These are phyloP conservation scores for Tubiluchus corallicola DNA, from an alignment of 2,888 invertebrate species.

Conservation along the genomic window DNA sequence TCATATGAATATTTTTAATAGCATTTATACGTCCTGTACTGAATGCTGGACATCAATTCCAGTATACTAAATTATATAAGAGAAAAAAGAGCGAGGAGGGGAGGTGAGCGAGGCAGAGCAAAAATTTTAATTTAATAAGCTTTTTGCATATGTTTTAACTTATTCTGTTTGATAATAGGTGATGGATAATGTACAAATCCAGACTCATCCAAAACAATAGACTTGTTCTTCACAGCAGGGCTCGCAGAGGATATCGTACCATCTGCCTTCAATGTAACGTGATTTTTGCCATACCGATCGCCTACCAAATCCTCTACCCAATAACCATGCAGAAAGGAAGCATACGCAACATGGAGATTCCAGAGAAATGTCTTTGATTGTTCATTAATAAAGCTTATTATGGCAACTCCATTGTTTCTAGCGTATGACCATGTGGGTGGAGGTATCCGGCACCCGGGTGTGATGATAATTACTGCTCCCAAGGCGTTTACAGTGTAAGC, in stretches of 20 bases:
- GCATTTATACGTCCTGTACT: no score
- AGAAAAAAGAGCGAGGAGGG: no score
- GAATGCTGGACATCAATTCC: no score
- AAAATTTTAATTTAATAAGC: no score
- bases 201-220: neutral
- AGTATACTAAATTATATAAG: no score
- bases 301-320: neutral
- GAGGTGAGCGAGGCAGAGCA: no score
- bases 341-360: neutral
- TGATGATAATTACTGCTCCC: neutral
- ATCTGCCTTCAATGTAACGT: neutral
- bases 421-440: neutral
- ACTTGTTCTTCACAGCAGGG: conserved; percentile 1
- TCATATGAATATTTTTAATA: no score
- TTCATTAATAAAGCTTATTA: neutral
- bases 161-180: neutral
- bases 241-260: neutral
- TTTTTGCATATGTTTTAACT: conserved; percentile 1
- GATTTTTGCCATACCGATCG: neutral
- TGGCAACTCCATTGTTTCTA: neutral
- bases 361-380: neutral
- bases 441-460: neutral
- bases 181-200: neutral
- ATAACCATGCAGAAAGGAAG: neutral
- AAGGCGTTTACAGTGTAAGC: neutral